phyloP scores from a whole-genome alignment of 2,888 invertebrate genomes.

The Chaetogeoica ovagalla region DNA sequence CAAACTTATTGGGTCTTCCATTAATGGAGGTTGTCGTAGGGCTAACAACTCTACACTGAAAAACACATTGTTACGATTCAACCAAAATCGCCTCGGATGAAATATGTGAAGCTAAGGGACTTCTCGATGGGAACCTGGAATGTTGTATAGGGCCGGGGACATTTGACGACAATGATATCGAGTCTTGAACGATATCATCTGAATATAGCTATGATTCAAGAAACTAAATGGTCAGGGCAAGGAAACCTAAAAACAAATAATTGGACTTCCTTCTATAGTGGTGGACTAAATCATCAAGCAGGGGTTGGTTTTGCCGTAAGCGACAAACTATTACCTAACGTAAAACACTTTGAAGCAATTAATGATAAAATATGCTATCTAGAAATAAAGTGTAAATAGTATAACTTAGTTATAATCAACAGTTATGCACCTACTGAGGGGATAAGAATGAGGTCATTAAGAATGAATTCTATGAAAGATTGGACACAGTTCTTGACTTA shows the following conservation, averaged over 20 bases:
- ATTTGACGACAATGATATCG: slow-evolving; percentile 11
- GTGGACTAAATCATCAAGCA: slow-evolving; percentile 13
- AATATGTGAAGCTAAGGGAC: slow-evolving; percentile 1
- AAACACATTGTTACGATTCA: slow-evolving; percentile 14
- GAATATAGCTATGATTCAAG: slow-evolving; percentile 1
- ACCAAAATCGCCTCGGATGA: too few species aligned
- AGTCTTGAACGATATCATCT: too few species aligned
- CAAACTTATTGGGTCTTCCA: too few species aligned
- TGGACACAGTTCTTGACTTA: too few species aligned
- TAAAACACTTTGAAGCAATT: slow-evolving; percentile 10
- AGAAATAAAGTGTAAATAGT: too few species aligned
- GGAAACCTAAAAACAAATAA: slow-evolving; percentile 18
- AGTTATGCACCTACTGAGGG: too few species aligned
- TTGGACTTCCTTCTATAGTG: slow-evolving; percentile 8
- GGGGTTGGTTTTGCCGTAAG: slow-evolving; percentile 15
- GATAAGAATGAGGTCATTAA: too few species aligned
- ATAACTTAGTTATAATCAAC: too few species aligned
- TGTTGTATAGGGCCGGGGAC: slow-evolving; percentile 1
- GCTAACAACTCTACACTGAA: slow-evolving; percentile 18
- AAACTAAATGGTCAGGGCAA: slow-evolving; percentile 1
- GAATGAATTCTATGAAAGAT: too few species aligned
- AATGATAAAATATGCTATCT: slow-evolving; percentile 12
- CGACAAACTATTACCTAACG: slow-evolving; percentile 17
- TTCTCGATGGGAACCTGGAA: slow-evolving; percentile 13
- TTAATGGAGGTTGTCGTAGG: too few species aligned